phyloP scores from a whole-genome alignment of 1,140 invertebrate genomes.

The Kradibia gibbosae region DNA sequence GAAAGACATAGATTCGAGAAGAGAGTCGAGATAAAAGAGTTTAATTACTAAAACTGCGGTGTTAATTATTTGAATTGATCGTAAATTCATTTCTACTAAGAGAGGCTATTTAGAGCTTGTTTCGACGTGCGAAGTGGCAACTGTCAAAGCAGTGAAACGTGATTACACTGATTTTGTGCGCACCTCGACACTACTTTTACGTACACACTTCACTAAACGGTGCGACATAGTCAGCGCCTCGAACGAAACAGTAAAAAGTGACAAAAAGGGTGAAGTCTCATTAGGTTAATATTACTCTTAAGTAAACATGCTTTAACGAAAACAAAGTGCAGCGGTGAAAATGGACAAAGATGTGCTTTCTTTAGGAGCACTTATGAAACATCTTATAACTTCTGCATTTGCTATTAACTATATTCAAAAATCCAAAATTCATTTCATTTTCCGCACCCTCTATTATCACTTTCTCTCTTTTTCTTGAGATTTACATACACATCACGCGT shows the following conservation, averaged over 20 bases:
- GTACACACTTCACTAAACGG: background rate
- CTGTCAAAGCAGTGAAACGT: background rate
- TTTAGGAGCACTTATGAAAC: background rate
- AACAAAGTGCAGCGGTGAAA: conserved; percentile 34
- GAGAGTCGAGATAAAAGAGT: background rate
- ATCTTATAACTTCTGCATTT: background rate
- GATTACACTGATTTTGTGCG: background rate
- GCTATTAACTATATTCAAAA: background rate
- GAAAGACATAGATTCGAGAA: background rate
- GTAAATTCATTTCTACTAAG: background rate
- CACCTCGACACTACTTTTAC: background rate
- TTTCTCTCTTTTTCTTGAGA: background rate
- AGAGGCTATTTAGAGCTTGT: background rate
- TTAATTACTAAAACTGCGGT: no score
- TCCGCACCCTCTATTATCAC: background rate
- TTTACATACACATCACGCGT: background rate
- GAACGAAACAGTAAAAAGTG: conserved; percentile 6
- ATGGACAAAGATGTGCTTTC: conserved; percentile 9
- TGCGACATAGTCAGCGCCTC: conserved; percentile 1
- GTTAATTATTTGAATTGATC: conserved; percentile 38
- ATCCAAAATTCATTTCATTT: background rate
- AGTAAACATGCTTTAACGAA: conserved; percentile 35
- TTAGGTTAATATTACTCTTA: conserved; percentile 1
- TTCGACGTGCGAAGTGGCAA: background rate
- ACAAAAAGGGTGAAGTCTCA: no score